Evolutionary conservation across 2,113 vertebrate species (phyloP), one percentile per base, ranked within the genome.

Genomic region (Pimephales promelas): DNA sequence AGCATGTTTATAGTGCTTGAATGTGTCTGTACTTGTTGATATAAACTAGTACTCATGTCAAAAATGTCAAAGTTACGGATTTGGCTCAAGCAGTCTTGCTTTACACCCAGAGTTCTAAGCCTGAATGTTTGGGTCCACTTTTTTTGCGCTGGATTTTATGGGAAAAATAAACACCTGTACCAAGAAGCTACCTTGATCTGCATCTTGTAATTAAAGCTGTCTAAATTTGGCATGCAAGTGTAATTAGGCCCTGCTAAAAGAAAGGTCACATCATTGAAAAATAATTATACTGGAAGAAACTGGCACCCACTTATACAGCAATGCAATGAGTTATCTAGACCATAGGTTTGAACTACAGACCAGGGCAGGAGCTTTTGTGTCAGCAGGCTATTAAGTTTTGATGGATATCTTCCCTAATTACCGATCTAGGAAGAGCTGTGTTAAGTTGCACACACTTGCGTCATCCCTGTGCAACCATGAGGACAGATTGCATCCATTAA

Each of bases 191-290:
- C 16, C 57, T 40, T 85, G 31, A 70, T 83, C 24, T 74, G 68
- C 66, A 56, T 80, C 43, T 36, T 26, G 10, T 78, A 79, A 83
- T 79, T 83, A 83, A 56, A 73, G 52, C 22, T 9, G 3, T 47
- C 56, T 86, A 70, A 70, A 56, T 70, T 47, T 78, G 73, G 61
- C 45, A 52, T 36, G 73, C 43, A 66, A 68, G 11, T 31, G 22
- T 71, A 84, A 84, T 84, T 80, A 84, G 22, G n/a, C 54, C 68
- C 68, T 68, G 28, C 34, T 66, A 54, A 81, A 85, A 66, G 57
- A 85, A 85, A 85, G 77, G 83, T 84, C 83, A 80, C 36, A n/a
- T 54, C 66, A 78, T 14, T 77, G 77, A 83, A 66, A 78, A 83
- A 68, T 5, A 59, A 26, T n/a, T 8, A 54, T 7, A 45, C 34